Evolutionary conservation across 1,140 invertebrate species (phyloP).

Genomic region (Marisa cornuarietis): DNA sequence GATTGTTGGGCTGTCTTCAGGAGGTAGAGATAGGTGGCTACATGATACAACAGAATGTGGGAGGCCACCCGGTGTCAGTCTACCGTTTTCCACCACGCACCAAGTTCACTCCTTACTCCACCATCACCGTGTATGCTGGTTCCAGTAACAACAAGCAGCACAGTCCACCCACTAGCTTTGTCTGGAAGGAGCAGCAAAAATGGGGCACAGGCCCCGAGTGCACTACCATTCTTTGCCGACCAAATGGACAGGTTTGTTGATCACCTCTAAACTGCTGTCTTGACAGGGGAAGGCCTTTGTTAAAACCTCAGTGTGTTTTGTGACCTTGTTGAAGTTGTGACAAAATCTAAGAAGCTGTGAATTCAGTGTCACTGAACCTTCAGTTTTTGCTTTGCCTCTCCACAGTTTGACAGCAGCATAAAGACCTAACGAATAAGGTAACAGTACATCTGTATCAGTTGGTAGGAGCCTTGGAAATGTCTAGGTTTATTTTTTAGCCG

Average conservation of each 20-base stretch:
- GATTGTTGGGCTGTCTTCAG: conserved; percentile 28
- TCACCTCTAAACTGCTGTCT: background rate
- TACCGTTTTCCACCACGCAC: conserved; percentile 61
- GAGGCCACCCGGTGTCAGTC: conserved; percentile 63
- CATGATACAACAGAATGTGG: conserved; percentile 64
- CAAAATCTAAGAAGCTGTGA: too few species aligned
- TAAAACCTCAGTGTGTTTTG: too few species aligned
- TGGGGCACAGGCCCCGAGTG: conserved; percentile 65
- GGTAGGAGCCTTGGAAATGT: too few species aligned
- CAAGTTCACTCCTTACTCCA: conserved; percentile 54
- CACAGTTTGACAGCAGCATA: too few species aligned
- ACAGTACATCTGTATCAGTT: too few species aligned
- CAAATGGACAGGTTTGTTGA: conserved; percentile 61
- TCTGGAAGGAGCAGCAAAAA: conserved; percentile 64
- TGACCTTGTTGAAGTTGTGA: too few species aligned
- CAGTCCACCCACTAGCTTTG: conserved; percentile 62
- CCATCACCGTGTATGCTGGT: conserved; percentile 62
- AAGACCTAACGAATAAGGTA: too few species aligned
- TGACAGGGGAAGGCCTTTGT: too few species aligned
- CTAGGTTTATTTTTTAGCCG: too few species aligned
- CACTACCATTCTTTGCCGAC: conserved; percentile 64
- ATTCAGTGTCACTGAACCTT: too few species aligned
- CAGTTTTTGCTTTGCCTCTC: too few species aligned
- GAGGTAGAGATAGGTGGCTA: conserved; percentile 63
- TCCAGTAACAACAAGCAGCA: conserved; percentile 57